These are phyloP conservation scores for Thecophora atra DNA, from an alignment of 2,888 invertebrate species.

Conservation along the genomic window DNA sequence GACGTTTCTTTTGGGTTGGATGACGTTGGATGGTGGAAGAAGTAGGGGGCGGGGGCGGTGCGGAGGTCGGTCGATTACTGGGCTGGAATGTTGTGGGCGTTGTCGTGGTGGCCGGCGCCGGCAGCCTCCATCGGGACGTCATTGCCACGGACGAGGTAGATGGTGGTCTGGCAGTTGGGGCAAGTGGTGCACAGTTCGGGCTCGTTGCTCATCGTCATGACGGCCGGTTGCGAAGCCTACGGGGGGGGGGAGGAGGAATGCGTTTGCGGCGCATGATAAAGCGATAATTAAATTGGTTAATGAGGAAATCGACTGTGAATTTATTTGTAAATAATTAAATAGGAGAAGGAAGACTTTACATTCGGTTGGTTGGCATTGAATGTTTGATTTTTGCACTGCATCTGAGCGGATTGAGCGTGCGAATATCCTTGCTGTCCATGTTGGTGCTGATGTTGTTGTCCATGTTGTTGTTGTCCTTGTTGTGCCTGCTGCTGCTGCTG, in stretches of 20 bases:
- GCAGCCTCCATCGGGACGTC: constrained; percentile 48
- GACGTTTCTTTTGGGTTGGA: no score
- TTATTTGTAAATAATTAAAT: constrained; percentile 45
- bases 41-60: no score
- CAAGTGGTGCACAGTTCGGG: constrained; percentile 63
- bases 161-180: constrained; percentile 62
- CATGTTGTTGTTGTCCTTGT: constrained; percentile 18
- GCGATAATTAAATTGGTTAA: constrained; percentile 20
- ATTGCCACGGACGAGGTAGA: constrained; percentile 57
- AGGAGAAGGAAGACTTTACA: constrained; percentile 46
- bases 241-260: not conserved
- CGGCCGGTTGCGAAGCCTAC: constrained; percentile 18
- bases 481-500: constrained; percentile 32
- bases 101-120: constrained; percentile 13
- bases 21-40: no score
- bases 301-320: constrained; percentile 20
- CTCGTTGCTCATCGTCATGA: constrained; percentile 42
- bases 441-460: constrained; percentile 35
- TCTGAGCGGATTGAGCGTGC: constrained; percentile 1
- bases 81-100: constrained; percentile 12
- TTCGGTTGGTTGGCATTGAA: constrained; percentile 38
- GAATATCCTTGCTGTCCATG: constrained; percentile 25
- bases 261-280: not conserved
- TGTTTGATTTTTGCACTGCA: constrained; percentile 39
- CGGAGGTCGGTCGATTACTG: no score